Base-by-base conservation (phyloP, 2,113 vertebrate species). In the Pundamilia nyererei region DNA sequence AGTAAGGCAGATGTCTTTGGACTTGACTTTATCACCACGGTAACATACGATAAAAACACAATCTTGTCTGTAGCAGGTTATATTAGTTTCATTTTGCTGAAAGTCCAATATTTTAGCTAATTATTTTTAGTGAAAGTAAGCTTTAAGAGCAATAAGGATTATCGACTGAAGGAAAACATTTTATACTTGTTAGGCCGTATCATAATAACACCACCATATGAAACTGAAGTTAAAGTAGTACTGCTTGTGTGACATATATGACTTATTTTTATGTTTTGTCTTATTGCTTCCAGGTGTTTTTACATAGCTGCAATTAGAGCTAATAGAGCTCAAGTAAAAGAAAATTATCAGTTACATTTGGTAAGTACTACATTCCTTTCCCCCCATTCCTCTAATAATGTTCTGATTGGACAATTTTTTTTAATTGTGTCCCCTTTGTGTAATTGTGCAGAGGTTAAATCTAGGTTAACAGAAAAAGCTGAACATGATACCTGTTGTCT, bases 191-290 rank as follows among this genome's bases (percentile, higher is more conserved):
- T 4, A 3, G 15, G 56, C 9, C 3, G 0, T 19, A 60, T 60
- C 3, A 33, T 60, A 60, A 60, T 19, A 60, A 31, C 56, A 2
- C 8, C 56, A 58, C 3, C 1, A 58, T 58, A 58, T 15, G 55
- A 58, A 58, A 3, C 55, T 1, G 55, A 58, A 60, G 1, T 33
- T 60, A 60, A 60, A 60, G 56, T 60, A 60, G 8, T 6, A 60
- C 56, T 60, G 0, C 14, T 0, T 60, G 2, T 60, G 0, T 17
- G 8, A 60, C 56, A 60, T 0, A 60, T 60, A 3, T 60, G 29
- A 33, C 29, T 0, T 60, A 10, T 60, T 60, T 60, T 31, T 0
- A 17, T 60, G 5, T 31, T 60, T 60, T 0, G 29, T 60, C 56
- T 60, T 60, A 3, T 3, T 60, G 29, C 14, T 60, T 60, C 56